A percentile compares a stretch with the other conserved stretches of the same genome.
phyloP scores from a whole-genome alignment of 2,888 invertebrate species.

The Apeira syringaria region DNA sequence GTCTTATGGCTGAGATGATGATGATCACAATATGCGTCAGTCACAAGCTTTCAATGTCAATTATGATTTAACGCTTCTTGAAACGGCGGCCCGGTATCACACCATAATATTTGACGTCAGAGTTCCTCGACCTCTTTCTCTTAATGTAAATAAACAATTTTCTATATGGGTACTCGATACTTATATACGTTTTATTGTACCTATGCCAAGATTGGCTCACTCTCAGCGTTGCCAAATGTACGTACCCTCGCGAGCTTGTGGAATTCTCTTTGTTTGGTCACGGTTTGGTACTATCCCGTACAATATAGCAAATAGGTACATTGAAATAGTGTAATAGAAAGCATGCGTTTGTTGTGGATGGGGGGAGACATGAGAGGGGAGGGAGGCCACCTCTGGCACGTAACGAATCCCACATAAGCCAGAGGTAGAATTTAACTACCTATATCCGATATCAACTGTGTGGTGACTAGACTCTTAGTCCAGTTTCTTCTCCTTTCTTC shows the following conservation, averaged over 20 bases:
- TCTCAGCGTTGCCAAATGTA: constrained; percentile 36
- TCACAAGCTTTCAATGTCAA: neutral
- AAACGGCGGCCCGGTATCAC: neutral
- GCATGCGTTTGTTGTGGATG: no score
- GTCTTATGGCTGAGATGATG: no score
- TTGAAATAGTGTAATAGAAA: no score
- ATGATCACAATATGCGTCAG: no score
- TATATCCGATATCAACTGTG: no score
- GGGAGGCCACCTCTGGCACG: no score
- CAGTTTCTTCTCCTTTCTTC: no score
- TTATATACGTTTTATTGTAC: constrained; percentile 26
- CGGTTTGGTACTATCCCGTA: neutral
- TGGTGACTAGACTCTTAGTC: no score
- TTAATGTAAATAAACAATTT: constrained; percentile 32
- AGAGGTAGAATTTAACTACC: no score
- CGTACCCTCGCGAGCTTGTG: constrained; percentile 15
- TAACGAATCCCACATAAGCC: no score
- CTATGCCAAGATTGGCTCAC: constrained; percentile 35
- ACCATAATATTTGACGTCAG: neutral
- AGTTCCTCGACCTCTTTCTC: constrained; percentile 20
- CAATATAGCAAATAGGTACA: no score
- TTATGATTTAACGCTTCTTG: neutral
- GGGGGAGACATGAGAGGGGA: no score
- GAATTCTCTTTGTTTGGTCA: constrained; percentile 28
- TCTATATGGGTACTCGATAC: constrained; percentile 18